Evolutionary conservation across 1,140 invertebrate genomes (phyloP).

Genomic region (Panonychus citri): DNA sequence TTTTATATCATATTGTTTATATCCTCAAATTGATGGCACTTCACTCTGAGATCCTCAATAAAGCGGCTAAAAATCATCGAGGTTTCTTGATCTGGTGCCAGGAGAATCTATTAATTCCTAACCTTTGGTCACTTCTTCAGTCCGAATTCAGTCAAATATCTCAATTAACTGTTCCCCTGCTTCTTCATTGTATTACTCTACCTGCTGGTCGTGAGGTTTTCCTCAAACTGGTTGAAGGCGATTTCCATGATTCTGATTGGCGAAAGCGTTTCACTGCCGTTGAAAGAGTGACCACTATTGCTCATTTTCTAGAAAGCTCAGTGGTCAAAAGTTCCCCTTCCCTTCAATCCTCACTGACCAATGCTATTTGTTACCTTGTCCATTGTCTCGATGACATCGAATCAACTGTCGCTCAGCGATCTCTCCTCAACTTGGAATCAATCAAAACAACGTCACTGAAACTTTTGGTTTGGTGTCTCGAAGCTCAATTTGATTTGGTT

Average conservation of each 20-base stretch:
- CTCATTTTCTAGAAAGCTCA: constrained; percentile 70
- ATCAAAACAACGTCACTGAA: constrained; percentile 49
- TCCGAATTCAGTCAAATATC: constrained; percentile 79
- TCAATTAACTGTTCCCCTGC: constrained; percentile 59
- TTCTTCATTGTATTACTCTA: constrained; percentile 81
- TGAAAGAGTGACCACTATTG: constrained; percentile 71
- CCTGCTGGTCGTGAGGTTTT: constrained; percentile 77
- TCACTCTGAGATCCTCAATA: constrained; percentile 72
- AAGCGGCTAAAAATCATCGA: constrained; percentile 62
- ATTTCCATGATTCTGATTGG: constrained; percentile 75
- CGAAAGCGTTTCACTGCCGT: constrained; percentile 72
- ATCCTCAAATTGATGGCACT: constrained; percentile 75
- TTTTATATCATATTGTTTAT: constrained; percentile 73
- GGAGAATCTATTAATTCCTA: constrained; percentile 80
- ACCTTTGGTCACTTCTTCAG: constrained; percentile 77
- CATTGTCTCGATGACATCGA: constrained; percentile 87
- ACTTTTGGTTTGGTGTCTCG: constrained; percentile 50
- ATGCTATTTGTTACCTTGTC: constrained; percentile 87
- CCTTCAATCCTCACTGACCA: constrained; percentile 77
- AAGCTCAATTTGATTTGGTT: constrained; percentile 76
- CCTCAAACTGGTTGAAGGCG: constrained; percentile 74
- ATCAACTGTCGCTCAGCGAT: constrained; percentile 74
- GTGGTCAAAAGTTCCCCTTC: constrained; percentile 54
- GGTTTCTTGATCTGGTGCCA: constrained; percentile 95
- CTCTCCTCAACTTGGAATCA: constrained; percentile 74